Base-by-base conservation (phyloP, 2,888 invertebrate species). In the Macrostomum cliftonense region DNA sequence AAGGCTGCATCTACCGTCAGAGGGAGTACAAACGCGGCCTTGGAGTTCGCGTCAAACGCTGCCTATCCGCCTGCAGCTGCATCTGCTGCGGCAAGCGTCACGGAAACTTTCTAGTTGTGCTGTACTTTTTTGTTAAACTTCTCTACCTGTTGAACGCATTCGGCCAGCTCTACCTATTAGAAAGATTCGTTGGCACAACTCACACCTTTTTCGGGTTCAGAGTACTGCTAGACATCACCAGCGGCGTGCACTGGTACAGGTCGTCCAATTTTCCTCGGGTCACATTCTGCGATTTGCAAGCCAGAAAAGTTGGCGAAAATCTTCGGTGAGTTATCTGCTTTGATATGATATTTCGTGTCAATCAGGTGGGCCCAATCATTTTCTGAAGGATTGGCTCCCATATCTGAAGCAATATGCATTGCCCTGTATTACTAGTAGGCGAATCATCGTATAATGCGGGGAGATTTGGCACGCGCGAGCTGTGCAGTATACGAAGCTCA, bases 111-210 rank as follows among this genome's bases (percentile, higher is more conserved):
- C 64, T 73, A 14, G 63, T 70, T 1, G 59, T 67, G 39, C 61
- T 70, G 21, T 73, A 73, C 56, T 58, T 71, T 44, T 60, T 68
- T 52, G 61, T 64, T 51, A 72, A 72, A 56, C 46, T 64, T 38
- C 56, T 72, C 12, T 71, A 72, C 53, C 62, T 71, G 49, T 55
- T 60, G 21, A 72, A 72, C 54, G 64, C 65, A 19, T 59, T 72
- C 13, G 67, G 68, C 16, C 72, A 73, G 57, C 62, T 73, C 50
- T 69, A 71, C 56, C 56, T 72, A 54, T 62, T 73, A 54, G 71
- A 73, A 57, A 61, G 64, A 49, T 73, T 74, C 56, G 61, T 74
- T 43, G 72, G 72, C 42, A 61, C 61, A 37, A 62, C 64, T 19
- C 67, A 63, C 54, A 62, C 63, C 55, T 45, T 67, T 36, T 67